phyloP scores from a whole-genome alignment of 1,140 invertebrate genomes.

The Mya arenaria region DNA sequence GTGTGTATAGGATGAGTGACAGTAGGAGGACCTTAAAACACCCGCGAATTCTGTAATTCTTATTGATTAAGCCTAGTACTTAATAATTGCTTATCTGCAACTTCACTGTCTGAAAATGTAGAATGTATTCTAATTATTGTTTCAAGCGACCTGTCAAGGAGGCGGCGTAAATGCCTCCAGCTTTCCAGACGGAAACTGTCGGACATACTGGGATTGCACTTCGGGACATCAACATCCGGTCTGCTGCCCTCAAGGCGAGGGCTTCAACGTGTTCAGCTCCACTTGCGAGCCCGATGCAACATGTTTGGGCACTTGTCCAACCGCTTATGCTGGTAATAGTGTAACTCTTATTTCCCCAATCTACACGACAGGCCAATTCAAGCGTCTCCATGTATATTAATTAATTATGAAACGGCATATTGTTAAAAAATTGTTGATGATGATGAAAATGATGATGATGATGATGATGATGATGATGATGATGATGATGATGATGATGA shows the following conservation, averaged over 20 bases:
- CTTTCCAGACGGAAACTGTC: slow-evolving; percentile 42
- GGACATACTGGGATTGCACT: slow-evolving; percentile 42
- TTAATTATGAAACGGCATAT: too few species aligned
- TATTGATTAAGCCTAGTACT: too few species aligned
- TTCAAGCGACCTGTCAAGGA: slow-evolving; percentile 30
- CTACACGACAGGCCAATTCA: too few species aligned
- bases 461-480: background rate
- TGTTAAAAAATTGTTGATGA: background rate
- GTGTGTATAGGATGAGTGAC: too few species aligned
- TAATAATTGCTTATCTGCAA: too few species aligned
- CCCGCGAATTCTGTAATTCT: too few species aligned
- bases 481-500: background rate
- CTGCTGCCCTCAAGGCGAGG: slow-evolving; percentile 37
- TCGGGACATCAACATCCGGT: slow-evolving; percentile 29
- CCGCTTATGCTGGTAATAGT: slow-evolving; percentile 15
- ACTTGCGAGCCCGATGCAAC: slow-evolving; percentile 8
- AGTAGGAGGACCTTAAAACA: too few species aligned
- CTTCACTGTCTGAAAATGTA: too few species aligned
- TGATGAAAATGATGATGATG: background rate
- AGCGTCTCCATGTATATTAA: too few species aligned
- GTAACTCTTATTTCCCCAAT: too few species aligned
- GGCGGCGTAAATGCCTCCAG: background rate
- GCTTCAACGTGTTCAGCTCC: slow-evolving; percentile 18
- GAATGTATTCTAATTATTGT: too few species aligned
- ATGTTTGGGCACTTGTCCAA: slow-evolving; percentile 26